Percentiles rank a stretch among this genome's conserved stretches.
Evolutionary conservation across 1,140 invertebrate genomes (phyloP).

Genomic region (Portunus trituberculatus): DNA sequence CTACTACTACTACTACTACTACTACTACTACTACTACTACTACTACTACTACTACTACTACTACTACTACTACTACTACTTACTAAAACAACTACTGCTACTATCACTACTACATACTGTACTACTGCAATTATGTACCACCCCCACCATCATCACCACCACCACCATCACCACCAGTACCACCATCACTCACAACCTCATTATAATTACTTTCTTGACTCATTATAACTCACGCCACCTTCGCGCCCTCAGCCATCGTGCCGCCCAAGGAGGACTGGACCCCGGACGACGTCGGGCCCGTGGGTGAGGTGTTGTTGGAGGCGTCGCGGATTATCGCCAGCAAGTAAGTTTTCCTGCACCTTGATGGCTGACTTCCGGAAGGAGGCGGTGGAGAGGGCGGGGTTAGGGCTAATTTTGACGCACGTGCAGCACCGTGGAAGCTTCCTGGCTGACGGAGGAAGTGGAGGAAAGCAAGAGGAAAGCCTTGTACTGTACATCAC

Average conservation of each 20-base stretch:
- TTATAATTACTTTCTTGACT: background rate
- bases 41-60: no score
- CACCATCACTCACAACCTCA: no score
- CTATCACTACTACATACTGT: no score
- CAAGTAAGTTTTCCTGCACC: conserved; percentile 34
- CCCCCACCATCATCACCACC: no score
- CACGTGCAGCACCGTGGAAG: no score
- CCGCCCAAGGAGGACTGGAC: conserved; percentile 36
- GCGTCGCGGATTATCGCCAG: conserved; percentile 64
- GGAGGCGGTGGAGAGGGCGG: background rate
- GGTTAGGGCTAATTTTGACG: no score
- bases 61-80: no score
- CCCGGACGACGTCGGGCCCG: conserved; percentile 46
- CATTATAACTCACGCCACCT: background rate
- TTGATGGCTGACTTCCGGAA: background rate
- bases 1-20: background rate
- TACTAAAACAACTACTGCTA: no score
- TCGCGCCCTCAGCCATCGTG: conserved; percentile 18
- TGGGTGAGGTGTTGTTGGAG: conserved; percentile 64
- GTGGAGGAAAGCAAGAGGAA: background rate
- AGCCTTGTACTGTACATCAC: background rate
- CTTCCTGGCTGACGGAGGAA: background rate
- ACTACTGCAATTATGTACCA: no score
- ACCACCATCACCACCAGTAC: no score
- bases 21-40: no score